phyloP scores from a whole-genome alignment of 2,888 invertebrate species.

The Fragum fragum region DNA sequence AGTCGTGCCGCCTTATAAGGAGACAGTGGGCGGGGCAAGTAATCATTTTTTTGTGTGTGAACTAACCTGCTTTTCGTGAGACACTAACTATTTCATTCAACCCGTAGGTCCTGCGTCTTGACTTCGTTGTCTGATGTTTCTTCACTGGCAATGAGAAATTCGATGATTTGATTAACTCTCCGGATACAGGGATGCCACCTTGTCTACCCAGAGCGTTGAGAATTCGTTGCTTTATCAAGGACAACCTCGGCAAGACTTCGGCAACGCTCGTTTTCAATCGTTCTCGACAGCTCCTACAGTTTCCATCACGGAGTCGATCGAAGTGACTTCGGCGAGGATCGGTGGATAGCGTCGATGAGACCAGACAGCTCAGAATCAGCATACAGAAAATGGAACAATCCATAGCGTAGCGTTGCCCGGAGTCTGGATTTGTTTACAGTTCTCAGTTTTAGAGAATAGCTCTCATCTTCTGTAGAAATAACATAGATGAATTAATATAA shows the following conservation, averaged over 20 bases:
- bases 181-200: neutral
- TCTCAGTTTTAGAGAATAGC: no score
- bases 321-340: conserved; percentile 20
- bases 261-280: conserved; percentile 33
- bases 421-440: no score
- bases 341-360: neutral
- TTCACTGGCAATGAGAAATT: neutral
- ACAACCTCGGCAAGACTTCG: conserved; percentile 50
- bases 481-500: no score
- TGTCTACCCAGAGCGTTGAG: conserved; percentile 52
- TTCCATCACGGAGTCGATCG: conserved; percentile 44
- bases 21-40: no score
- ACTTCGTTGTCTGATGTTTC: neutral
- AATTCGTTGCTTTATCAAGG: conserved; percentile 56
- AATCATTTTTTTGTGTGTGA: no score
- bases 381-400: neutral
- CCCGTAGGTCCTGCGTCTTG: conserved; percentile 14
- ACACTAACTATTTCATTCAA: conserved; percentile 55
- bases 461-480: no score
- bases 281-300: conserved; percentile 49
- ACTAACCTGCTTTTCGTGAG: conserved; percentile 47
- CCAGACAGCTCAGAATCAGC: neutral
- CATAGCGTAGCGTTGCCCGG: no score
- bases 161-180: neutral
- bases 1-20: no score